Evolutionary conservation across 2,797 vertebrate species (phyloP).

Genomic region (Lepilemur ruficaudatus): DNA sequence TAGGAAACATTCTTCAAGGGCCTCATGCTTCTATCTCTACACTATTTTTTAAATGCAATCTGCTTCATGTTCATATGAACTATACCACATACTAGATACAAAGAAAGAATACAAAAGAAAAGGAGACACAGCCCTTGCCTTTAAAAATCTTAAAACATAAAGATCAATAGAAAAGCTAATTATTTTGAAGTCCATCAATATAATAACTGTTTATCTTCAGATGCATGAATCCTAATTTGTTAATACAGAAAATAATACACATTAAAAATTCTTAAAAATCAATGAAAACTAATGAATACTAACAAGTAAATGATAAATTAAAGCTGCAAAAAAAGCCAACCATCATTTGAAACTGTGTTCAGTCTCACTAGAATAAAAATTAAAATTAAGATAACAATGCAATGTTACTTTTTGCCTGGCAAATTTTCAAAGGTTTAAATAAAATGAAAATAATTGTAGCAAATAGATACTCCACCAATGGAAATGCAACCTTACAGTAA

Average conservation of each 20-base stretch:
- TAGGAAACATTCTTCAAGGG: background rate
- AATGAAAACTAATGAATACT: background rate
- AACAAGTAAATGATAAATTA: background rate
- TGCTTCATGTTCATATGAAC: background rate
- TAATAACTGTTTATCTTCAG: slow-evolving; percentile 14
- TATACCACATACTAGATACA: background rate
- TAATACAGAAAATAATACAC: background rate
- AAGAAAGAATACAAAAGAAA: background rate
- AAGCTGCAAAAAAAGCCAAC: background rate
- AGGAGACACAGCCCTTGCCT: background rate
- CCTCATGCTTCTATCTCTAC: background rate
- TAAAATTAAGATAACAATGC: background rate
- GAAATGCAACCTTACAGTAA: background rate
- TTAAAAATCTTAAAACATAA: background rate
- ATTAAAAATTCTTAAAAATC: slow-evolving; percentile 24
- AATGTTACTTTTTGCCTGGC: background rate
- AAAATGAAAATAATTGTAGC: slow-evolving; percentile 38
- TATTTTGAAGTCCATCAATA: background rate
- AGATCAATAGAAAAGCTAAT: background rate
- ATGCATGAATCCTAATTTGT: background rate
- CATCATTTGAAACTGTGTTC: background rate
- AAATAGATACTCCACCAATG: background rate
- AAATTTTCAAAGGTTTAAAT: slow-evolving; percentile 23
- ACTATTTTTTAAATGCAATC: background rate
- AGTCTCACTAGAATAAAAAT: background rate